These are phyloP conservation scores for Psilopogon haemacephalus DNA, from an alignment of 2,113 vertebrate species.

Conservation along the genomic window DNA sequence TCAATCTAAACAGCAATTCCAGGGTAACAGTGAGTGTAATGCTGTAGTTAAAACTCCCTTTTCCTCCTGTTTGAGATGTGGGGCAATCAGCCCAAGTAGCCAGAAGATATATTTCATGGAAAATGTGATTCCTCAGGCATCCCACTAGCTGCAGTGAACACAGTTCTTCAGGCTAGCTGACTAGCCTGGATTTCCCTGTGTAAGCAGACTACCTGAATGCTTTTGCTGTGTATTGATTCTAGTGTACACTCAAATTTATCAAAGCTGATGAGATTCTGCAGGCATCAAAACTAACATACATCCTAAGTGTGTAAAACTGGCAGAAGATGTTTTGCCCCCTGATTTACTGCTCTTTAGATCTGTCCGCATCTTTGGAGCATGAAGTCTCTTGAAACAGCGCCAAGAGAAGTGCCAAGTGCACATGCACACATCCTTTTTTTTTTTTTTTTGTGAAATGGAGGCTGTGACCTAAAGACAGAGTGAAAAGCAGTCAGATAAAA, in stretches of 20 bases:
- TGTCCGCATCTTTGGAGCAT: fast-evolving
- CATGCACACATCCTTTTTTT: not conserved
- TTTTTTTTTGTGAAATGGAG: not conserved
- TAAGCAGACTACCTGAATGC: not conserved
- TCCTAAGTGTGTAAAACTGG: not conserved
- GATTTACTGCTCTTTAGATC: not conserved
- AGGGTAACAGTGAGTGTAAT: not conserved
- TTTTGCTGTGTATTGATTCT: not conserved
- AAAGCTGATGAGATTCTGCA: not conserved
- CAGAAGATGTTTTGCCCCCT: not conserved
- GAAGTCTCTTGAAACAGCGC: not conserved
- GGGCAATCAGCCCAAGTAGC: not conserved
- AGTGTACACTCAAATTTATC: not conserved
- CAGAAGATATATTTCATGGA: not conserved
- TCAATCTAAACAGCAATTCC: not conserved
- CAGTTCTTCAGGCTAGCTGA: not conserved
- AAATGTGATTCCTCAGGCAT: not conserved
- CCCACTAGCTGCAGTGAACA: not conserved
- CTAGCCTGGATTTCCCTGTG: not conserved
- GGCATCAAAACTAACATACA: not conserved
- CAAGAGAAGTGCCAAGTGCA: not conserved
- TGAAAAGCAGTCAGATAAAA: not conserved
- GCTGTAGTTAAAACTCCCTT: not conserved
- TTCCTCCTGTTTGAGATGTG: not conserved
- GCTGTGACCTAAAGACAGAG: not conserved